Percentiles rank a stretch among this genome's conserved stretches.
Evolutionary conservation across 1,140 invertebrate genomes (phyloP).

Genomic region (Nylanderia fulva): DNA sequence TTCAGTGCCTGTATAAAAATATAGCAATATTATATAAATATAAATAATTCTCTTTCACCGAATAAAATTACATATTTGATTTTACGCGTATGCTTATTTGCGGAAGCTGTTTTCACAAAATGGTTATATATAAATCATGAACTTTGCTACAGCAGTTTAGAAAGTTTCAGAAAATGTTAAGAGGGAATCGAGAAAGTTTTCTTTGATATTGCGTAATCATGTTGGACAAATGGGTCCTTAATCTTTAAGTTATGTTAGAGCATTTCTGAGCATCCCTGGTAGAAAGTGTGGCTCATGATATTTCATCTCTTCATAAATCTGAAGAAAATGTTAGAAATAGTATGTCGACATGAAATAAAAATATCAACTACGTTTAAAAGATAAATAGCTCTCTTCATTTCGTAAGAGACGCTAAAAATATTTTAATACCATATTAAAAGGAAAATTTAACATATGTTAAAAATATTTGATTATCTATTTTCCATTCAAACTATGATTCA

Average conservation of each 20-base stretch:
- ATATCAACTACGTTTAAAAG: background rate
- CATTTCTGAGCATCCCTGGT: background rate
- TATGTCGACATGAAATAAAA: background rate
- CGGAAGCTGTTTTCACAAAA: background rate
- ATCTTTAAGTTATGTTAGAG: slow-evolving; percentile 40
- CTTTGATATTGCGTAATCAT: slow-evolving; percentile 30
- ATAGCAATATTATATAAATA: background rate
- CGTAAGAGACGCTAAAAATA: background rate
- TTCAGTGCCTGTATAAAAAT: background rate
- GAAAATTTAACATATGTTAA: background rate
- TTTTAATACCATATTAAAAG: background rate
- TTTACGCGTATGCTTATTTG: background rate
- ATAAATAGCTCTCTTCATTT: background rate
- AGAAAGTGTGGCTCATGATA: slow-evolving; percentile 21
- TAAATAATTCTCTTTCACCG: background rate
- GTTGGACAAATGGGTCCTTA: slow-evolving; percentile 37
- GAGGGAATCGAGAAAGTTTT: background rate
- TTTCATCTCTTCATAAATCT: background rate
- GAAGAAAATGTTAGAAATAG: background rate
- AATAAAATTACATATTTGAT: slow-evolving; percentile 19
- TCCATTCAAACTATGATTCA: background rate
- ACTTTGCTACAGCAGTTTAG: background rate
- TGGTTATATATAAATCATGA: slow-evolving; percentile 32
- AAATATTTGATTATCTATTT: background rate
- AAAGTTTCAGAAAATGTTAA: slow-evolving; percentile 2